Base-by-base conservation (phyloP, 2,888 invertebrate species). In the Pyrgus malvae region DNA sequence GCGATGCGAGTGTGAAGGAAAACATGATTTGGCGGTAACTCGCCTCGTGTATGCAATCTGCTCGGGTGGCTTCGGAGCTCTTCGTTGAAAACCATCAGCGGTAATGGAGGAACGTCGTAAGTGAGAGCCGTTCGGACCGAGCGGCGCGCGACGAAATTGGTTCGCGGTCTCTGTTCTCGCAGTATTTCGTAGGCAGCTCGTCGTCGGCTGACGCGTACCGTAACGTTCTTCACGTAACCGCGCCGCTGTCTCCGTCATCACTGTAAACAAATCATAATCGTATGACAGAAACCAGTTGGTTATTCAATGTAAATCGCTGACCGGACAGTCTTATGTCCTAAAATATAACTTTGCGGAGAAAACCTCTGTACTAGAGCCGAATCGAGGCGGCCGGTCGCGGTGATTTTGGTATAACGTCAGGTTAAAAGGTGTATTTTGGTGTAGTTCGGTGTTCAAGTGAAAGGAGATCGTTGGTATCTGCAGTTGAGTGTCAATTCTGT, bases 191-290 rank as follows among this genome's bases (percentile, higher is more conserved):
- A 63, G 66, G 62, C 69, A 64, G 70, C 66, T 68, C 66, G 67
- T 62, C 64, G 70, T 60, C 60, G 64, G 63, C 61, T 61, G 64
- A 64, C 60, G 64, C 58, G 60, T 51, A 61, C 50, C 48, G 35
- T 51, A 44, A 59, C 58, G 57, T 53, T 27, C 27, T 38, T 50
- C 53, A 51, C 58, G 56, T 41, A 55, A 53, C 40, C 48, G 58
- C 57, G 57, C 45, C 49, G 46, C 53, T 12, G 40, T 56, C 54
- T 53, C 59, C 62, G 63, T 65, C 68, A 64, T 66, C 67, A 68
- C 69, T 76, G 80, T 81, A 87, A 86, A 86, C 86, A 84, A 83
- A 79, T 74, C 65, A 63, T 55, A 69, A 66, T 62, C 60, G 60
- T 66, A 70, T 77, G 69, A 29, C 29, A n/a, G 29, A 77, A 79